Evolutionary conservation across 2,888 invertebrate species (phyloP), one percentile per base, ranked within the genome.

Genomic region (Platycheirus albimanus): DNA sequence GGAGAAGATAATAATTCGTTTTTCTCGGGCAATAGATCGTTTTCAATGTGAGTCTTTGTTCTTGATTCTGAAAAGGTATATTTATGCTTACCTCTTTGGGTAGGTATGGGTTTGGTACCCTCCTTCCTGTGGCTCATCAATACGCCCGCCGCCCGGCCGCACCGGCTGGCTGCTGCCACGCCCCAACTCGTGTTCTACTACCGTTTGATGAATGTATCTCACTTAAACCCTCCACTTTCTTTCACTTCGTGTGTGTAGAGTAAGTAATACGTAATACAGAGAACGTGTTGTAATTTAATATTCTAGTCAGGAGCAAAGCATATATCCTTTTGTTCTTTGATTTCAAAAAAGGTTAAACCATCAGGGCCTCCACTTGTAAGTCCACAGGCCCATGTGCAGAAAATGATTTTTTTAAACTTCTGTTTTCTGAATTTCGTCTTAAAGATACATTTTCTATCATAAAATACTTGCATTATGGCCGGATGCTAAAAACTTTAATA

Each of bases 201-300:
- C 17, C 15, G 3, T 36, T 61, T 36, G 10, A 52, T 6, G 45
- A 2, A 15, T 20, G 10, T 66, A 47, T 45, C 36, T 30, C 43
- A 66, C 45, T 78, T 56, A 52, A 38, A 19, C 30, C n/a, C 38
- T 64, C 33, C 17, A 64, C 49, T 67, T 61, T 61, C 38, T 52
- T 19, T 51, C 8, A 38, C 4, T 33, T 52, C 13, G 19, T 38
- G 13, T n/a, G 52, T n/a, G 11, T 28, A 13, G 43, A 17, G 8
- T 24, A 11, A 4, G 33, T 54, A 56, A 20, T 38, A 19, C 36
- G 38, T 38, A 38, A 38, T 19, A 63, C 20, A 45, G 11, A 20
- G 36, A 63, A 66, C 72, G 41, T 80, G 54, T 64, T 58, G 70
- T 64, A 66, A 75, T 70, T 70, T 52, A 61, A 75, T 80, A 80